Percentiles rank a stretch among this genome's conserved stretches.
phyloP scores from a whole-genome alignment of 2,113 vertebrate species.

The Elephas maximus region DNA sequence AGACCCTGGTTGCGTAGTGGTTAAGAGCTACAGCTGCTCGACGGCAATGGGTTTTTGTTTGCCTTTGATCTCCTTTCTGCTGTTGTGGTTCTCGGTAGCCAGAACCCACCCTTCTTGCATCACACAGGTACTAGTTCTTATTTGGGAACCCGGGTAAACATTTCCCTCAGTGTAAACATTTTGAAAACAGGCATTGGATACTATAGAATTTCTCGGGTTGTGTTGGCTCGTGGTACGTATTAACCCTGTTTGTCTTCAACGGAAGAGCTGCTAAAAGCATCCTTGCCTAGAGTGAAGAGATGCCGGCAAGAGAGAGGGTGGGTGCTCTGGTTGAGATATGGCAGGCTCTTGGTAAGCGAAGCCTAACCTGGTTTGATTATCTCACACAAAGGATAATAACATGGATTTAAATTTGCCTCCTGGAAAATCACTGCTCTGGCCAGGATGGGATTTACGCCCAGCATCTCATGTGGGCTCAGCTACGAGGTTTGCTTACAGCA shows the following conservation, averaged over 20 bases:
- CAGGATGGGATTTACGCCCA: background rate
- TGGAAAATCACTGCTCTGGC: background rate
- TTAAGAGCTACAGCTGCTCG: too few relatives aligned
- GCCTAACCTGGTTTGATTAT: background rate
- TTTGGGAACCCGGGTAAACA: background rate
- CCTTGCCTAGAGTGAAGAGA: background rate
- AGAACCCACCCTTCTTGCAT: background rate
- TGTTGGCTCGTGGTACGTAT: background rate
- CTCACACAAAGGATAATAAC: background rate
- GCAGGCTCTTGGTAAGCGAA: background rate
- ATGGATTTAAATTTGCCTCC: background rate
- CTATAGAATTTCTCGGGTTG: background rate
- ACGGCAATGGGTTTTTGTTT: background rate
- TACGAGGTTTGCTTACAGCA: background rate
- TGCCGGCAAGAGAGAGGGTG: background rate
- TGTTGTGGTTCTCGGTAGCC: background rate
- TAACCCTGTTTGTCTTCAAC: background rate
- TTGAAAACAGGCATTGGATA: slow-evolving; percentile 28
- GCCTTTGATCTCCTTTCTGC: background rate
- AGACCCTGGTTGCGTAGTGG: too few relatives aligned
- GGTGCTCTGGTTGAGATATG: background rate
- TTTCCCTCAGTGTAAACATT: background rate
- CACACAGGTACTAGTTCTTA: background rate
- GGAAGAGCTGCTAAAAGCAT: background rate
- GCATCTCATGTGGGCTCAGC: too few relatives aligned